These are phyloP conservation scores for Chrysodeixis includens DNA, from an alignment of 2,888 invertebrate genomes.

Conservation along the genomic window DNA sequence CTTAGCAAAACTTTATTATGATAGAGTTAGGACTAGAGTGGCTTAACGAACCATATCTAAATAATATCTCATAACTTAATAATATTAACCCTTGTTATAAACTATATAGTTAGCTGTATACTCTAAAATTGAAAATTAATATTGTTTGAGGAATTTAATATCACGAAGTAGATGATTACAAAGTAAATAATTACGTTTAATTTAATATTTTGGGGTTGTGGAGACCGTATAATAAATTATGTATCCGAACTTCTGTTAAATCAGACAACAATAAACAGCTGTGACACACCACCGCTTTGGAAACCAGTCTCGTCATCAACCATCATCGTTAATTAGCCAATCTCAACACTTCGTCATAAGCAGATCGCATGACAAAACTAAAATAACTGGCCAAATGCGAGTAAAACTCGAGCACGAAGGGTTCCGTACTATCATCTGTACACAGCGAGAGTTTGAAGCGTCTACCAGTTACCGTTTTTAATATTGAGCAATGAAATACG, in stretches of 20 bases:
- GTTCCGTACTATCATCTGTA: no score
- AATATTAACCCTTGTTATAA: constrained; percentile 31
- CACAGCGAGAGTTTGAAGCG: no score
- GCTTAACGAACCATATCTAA: constrained; percentile 14
- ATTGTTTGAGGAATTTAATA: neutral
- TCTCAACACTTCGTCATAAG: neutral
- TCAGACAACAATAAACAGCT: no score
- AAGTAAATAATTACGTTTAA: no score
- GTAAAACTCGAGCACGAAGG: no score
- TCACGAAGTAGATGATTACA: neutral
- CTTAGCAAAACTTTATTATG: constrained; percentile 18
- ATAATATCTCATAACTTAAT: constrained; percentile 25
- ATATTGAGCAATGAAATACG: no score
- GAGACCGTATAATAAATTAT: no score
- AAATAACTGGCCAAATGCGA: no score
- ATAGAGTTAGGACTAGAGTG: constrained; percentile 18
- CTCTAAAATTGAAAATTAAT: neutral
- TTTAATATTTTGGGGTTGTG: no score
- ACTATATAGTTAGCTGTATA: constrained; percentile 18
- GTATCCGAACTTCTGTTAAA: no score
- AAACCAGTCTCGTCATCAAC: neutral
- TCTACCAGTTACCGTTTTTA: no score
- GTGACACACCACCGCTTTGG: no score
- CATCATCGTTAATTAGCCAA: neutral
- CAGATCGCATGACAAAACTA: neutral